Evolutionary conservation across 2,113 vertebrate species (phyloP), one percentile per base, ranked within the genome.

Genomic region (Brachypteracias leptosomus): DNA sequence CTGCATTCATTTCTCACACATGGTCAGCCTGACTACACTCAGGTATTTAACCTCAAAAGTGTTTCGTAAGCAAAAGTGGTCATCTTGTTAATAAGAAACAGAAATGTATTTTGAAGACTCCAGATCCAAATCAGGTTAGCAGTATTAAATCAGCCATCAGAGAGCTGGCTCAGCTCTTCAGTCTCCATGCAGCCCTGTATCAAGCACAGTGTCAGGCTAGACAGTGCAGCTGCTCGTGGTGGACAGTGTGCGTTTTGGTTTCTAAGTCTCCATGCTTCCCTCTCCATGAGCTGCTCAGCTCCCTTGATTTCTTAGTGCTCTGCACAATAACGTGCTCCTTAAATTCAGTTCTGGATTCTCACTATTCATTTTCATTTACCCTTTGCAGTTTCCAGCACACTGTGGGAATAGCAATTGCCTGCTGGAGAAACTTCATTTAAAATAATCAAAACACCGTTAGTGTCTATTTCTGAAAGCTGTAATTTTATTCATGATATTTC

Each of bases 391-490:
- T 84, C 49, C 52, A 35, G 17, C 61, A 40, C 22, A 7, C 24
- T 25, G 13, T 12, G n/a, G 42, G 55, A 88, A 80, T 59, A n/a
- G 73, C 54, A 62, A 83, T 42, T 44, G 18, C 42, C 82, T 74
- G 63, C 67, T 61, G 22, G 83, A 74, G 70, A 86, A 88, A 77
- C 19, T 75, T 90, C 54, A 70, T 89, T 94, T 80, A 49, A 84
- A 93, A 67, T 68, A 78, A 92, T 57, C 31, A 63, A 52, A 80
- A 65, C 24, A 61, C 21, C 3, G 84, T 82, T 36, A 58, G 54
- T 65, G 33, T 58, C 80, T 89, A 1, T 81, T 94, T 95, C 54
- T 75, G 73, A 94, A 92, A 90, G 57, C 13, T 75, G 31, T 40
- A 68, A 85, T 87, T 92, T 86, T 57, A 87, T 82, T 95, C 3